Percentiles rank a stretch among this genome's conserved stretches.
Evolutionary conservation across 1,140 invertebrate genomes (phyloP).

Genomic region (Aradophagus sp.): DNA sequence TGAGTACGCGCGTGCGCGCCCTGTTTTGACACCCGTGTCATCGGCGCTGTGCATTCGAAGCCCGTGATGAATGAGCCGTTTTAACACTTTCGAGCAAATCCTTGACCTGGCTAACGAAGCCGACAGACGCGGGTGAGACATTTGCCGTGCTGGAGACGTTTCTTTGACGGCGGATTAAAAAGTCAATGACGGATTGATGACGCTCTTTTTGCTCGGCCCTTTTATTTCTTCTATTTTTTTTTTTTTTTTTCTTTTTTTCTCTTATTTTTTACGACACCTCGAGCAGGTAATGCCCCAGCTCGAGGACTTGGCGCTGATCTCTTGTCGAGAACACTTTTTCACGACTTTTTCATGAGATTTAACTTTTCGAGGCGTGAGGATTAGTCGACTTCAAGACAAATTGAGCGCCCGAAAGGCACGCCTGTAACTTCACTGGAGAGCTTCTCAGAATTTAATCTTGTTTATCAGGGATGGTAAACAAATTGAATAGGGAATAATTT

Average conservation of each 20-base stretch:
- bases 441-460: too few relatives aligned
- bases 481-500: too few relatives aligned
- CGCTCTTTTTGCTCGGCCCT: neutral
- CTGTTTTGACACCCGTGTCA: conserved; percentile 52
- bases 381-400: too few relatives aligned
- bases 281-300: too few relatives aligned
- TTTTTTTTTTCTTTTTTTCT: conserved; percentile 6
- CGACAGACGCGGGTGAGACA: conserved; percentile 10
- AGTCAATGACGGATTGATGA: conserved; percentile 28
- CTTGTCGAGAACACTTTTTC: too few relatives aligned
- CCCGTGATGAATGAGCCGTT: conserved; percentile 51
- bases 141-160: conserved; percentile 16
- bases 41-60: conserved; percentile 5
- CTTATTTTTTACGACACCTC: too few relatives aligned
- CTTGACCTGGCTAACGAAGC: conserved; percentile 32
- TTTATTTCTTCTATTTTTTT: neutral
- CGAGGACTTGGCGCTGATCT: too few relatives aligned
- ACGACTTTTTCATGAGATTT: too few relatives aligned
- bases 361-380: too few relatives aligned
- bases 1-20: conserved; percentile 32
- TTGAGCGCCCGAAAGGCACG: too few relatives aligned
- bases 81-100: conserved; percentile 25
- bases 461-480: too few relatives aligned
- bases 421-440: too few relatives aligned
- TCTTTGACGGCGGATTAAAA: conserved; percentile 28